These are phyloP conservation scores for Lepisosteus osseus DNA, from an alignment of 2,113 vertebrate species.

Conservation along the genomic window DNA sequence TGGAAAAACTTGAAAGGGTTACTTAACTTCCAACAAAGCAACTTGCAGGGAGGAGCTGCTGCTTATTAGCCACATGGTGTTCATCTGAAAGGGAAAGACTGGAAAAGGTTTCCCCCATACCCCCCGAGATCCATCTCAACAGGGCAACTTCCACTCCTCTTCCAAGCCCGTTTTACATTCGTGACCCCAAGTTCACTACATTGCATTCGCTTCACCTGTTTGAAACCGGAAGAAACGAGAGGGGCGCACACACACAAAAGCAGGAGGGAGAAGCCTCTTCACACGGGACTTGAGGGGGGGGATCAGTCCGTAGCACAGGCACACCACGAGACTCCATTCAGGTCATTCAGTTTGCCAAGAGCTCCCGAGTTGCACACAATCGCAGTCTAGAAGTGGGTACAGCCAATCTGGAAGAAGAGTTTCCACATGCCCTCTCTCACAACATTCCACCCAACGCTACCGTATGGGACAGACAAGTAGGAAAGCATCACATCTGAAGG, in stretches of 20 bases:
- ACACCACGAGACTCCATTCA: constrained; percentile 19
- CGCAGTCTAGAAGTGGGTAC: constrained; percentile 62
- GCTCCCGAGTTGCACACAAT: constrained; percentile 70
- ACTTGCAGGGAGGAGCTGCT: constrained; percentile 61
- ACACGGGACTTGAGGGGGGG: constrained; percentile 46
- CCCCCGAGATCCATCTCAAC: constrained; percentile 65
- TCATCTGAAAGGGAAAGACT: constrained; percentile 58
- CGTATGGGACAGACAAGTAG: constrained; percentile 23
- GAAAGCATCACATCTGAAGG: constrained; percentile 13
- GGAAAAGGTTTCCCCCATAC: constrained; percentile 37
- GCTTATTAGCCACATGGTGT: constrained; percentile 60
- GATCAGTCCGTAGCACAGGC: constrained; percentile 65
- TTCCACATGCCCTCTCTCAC: constrained; percentile 58
- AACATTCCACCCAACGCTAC: constrained; percentile 52
- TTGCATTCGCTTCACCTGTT: constrained; percentile 54
- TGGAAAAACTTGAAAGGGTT: constrained; percentile 53
- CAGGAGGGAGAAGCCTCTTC: constrained; percentile 48
- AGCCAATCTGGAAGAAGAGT: constrained; percentile 67
- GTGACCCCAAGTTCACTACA: constrained; percentile 54
- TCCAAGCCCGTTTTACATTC: constrained; percentile 35
- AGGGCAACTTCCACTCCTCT: constrained; percentile 44
- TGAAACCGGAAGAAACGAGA: constrained; percentile 30
- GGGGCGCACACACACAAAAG: constrained; percentile 49
- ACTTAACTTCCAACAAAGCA: constrained; percentile 71
- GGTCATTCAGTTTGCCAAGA: constrained; percentile 54